Percentiles rank a stretch among this genome's conserved stretches.
phyloP scores from a whole-genome alignment of 2,888 invertebrate genomes.

The Rhaphigaster nebulosa region DNA sequence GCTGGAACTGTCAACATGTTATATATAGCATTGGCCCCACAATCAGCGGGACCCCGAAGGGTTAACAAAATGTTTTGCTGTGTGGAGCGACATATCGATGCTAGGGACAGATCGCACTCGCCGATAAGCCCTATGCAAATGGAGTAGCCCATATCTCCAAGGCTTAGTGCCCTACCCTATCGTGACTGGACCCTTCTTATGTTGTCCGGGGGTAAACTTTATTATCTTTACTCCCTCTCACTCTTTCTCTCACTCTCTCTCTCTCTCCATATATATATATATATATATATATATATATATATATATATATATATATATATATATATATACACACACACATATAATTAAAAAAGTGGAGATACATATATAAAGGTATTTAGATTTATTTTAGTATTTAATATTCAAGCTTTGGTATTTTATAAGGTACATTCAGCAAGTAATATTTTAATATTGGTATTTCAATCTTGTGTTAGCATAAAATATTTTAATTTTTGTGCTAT shows the following conservation, averaged over 20 bases:
- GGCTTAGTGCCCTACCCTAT: background rate
- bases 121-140: slow-evolving; percentile 18
- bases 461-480: too few relatives aligned
- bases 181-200: background rate
- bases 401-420: too few relatives aligned
- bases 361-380: too few relatives aligned
- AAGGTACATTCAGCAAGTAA: too few relatives aligned
- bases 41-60: background rate
- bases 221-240: background rate
- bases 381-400: too few relatives aligned
- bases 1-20: background rate
- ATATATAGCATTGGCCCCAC: background rate
- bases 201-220: background rate
- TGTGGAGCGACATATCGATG: background rate
- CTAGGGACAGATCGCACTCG: background rate
- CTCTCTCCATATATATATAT: background rate
- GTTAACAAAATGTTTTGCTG: slow-evolving; percentile 7
- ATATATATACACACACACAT: background rate
- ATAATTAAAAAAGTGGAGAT: too few relatives aligned
- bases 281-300: slow-evolving; percentile 12
- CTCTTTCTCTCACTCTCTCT: too few relatives aligned
- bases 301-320: background rate
- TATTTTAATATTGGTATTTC: too few relatives aligned
- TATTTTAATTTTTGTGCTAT: too few relatives aligned
- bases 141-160: background rate